Base-by-base conservation (phyloP, 2,113 vertebrate species). In the Guaruba guarouba region DNA sequence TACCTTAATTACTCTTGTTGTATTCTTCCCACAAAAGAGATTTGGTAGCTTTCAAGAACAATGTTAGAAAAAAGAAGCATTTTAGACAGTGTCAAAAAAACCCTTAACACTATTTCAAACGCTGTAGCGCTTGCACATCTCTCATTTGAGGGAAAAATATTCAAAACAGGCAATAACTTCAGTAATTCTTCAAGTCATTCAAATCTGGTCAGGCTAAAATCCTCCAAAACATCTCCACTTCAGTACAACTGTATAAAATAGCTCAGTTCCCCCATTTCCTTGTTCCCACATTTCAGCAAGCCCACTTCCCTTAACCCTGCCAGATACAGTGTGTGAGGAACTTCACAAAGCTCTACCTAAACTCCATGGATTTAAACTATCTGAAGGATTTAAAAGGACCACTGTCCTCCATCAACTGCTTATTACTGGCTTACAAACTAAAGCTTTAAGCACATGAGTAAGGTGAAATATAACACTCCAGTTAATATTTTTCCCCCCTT, bases 401-500 rank as follows among this genome's bases (percentile, higher is more conserved):
- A 0, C 5, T 25, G 48, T 8, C 27, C 18, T 49, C 46, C 44
- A 52, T 8, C 62, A 33, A 2, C 31, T 10, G 17, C 51, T 15
- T 17, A 11, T 5, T 16, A 31, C 11, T 18, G 13, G 11, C 17
- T 82, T 13, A 39, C 13, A 22, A 31, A 59, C 2, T 4, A 16
- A 43, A 84, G 31, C 9, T 33, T 33, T 68, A 62, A 43, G 17
- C 22, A 11, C 17, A 35, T 22, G 15, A 15, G n/a, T 20, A 25
- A 19, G 25, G 17, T 16, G 7, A 57, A 49, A 37, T 2, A 0
- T 23, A 79, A 44, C 43, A 9, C 8, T 51, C 12, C 20, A 44
- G 27, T 1, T 43, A 9, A 43, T 9, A 3, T 13, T 8, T 3
- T 1, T 1, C 11, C 11, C 16, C 2, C 7, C 18, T 64, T 68